Evolutionary conservation across 2,888 invertebrate genomes (phyloP), one percentile per base, ranked within the genome.

Genomic region (Nephrocerus scutellatus): DNA sequence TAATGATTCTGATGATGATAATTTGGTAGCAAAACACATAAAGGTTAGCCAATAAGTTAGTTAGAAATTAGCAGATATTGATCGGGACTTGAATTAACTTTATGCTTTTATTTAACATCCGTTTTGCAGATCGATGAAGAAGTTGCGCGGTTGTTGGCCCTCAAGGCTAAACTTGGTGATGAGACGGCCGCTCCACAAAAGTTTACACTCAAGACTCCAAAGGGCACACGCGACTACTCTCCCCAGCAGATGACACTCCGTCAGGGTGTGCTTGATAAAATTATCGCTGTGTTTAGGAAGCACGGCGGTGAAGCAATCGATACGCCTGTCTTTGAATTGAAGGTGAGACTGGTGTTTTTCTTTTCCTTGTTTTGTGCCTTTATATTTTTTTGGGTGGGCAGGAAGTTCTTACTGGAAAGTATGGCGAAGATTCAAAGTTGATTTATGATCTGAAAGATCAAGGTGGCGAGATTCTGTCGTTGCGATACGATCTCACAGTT

Each of bases 231-330:
- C 40, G 98, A 99, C 65, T 97, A 89, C 71, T 83, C 79, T 42
- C 92, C 97, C 0, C 82, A 86, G 54, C 93, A 96, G 70, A 98
- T 96, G 95, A 82, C 89, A 1, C 74, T 98, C 42, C 77, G 97
- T 20, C 82, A 89, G 55, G 74, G 76, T 43, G 89, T 92, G 2
- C 72, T 99, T 49, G 78, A 84, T 44, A 90, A 86, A 68, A 89
- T 98, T 47, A 75, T 87, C 15, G 68, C 76, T 5, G 85, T 92
- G 39, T 99, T 99, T 64, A 92, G 96, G 64, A 84, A 83, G 48
- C 97, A 99, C 60, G 98, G 98, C 24, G 98, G 95, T 13, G 93
- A 92, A 62, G 90, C 93, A 14, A 95, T 99, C 60, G 98, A 99
- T 60, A 97, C 97, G 16, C 97, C 97, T 28, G 88, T 97, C 13